Conservation (phyloP, 2,888 invertebrate genomes). For the Leptarthrus brevirostris region DNA sequence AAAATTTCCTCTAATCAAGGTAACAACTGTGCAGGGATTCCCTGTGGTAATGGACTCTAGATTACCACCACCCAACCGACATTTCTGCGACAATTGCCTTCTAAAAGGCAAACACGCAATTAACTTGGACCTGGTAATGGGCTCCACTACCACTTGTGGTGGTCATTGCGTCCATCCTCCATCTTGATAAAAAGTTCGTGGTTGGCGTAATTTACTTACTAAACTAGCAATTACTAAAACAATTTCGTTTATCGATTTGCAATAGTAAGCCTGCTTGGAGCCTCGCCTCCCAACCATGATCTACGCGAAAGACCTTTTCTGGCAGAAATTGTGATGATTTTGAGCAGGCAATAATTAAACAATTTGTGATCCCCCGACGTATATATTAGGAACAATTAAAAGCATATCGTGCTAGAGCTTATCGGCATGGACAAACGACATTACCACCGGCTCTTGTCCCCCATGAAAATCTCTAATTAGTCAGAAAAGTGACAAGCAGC, state of each 20-base stretch:
- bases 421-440: no score
- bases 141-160: neutral
- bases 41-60: neutral
- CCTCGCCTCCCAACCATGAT: no score
- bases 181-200: neutral
- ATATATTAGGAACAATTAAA: no score
- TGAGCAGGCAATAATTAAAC: no score
- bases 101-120: conserved; percentile 43
- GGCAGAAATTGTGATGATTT: no score
- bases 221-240: conserved; percentile 33
- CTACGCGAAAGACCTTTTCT: no score
- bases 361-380: no score
- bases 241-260: conserved; percentile 40
- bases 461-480: no score
- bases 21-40: conserved; percentile 24
- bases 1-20: conserved; percentile 20
- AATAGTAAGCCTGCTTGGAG: no score
- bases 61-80: neutral
- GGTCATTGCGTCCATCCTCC: neutral
- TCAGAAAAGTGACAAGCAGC: no score
- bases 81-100: conserved; percentile 28
- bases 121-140: conserved; percentile 11
- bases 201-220: conserved; percentile 23
- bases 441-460: no score
- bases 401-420: no score